phyloP scores from a whole-genome alignment of 2,797 vertebrate species.

The Netta rufina region DNA sequence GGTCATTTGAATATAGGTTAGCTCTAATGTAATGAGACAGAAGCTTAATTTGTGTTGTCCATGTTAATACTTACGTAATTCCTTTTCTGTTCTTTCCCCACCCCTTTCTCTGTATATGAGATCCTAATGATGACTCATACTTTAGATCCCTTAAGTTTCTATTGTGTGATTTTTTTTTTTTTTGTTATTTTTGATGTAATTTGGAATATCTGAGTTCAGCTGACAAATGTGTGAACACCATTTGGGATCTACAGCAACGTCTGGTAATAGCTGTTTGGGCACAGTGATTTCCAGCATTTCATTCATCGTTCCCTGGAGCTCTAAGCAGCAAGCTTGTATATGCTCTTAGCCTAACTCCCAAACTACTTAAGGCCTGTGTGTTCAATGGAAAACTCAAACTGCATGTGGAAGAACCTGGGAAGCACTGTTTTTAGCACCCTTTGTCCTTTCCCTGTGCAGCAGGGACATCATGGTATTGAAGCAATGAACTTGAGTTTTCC shows the following conservation, averaged over 20 bases:
- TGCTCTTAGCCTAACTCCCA: not conserved
- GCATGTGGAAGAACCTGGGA: not conserved
- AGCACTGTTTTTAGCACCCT: not conserved
- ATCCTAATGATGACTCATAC: not conserved
- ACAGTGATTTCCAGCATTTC: not conserved
- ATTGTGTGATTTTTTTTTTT: not conserved
- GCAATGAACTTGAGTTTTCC: not conserved
- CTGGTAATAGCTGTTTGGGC: not conserved
- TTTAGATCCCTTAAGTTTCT: not conserved
- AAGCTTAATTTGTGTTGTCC: not conserved
- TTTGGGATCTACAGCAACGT: not conserved
- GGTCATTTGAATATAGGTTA: not conserved
- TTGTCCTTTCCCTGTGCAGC: not conserved
- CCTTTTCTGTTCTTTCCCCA: not conserved
- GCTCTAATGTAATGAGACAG: not conserved
- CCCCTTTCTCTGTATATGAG: not conserved
- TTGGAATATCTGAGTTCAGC: not conserved
- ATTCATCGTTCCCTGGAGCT: not conserved
- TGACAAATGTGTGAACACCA: not conserved
- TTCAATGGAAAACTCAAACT: not conserved
- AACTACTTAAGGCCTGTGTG: not conserved
- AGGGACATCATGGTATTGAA: not conserved
- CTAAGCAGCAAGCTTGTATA: not conserved
- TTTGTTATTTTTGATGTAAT: not conserved
- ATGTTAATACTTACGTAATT: not conserved